Percentiles rank a stretch among this genome's conserved stretches.
Evolutionary conservation across 2,888 invertebrate genomes (phyloP).

Genomic region (Nomada ruficornis): DNA sequence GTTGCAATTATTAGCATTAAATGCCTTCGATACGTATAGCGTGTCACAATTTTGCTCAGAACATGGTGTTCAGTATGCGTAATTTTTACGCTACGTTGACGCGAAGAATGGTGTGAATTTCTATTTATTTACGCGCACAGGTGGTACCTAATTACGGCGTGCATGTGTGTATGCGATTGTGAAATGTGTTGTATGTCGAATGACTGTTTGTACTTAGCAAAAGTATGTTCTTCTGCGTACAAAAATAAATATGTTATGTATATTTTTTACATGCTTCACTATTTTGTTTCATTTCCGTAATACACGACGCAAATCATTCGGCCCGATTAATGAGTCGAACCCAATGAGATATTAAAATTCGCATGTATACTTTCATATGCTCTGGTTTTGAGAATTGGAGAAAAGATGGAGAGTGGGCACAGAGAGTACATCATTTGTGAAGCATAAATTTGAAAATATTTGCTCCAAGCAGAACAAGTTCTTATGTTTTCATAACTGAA

Average conservation of each 20-base stretch:
- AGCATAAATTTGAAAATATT: too few species aligned
- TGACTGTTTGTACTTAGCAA: conserved; percentile 16
- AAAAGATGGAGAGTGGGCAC: too few species aligned
- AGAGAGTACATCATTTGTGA: too few species aligned
- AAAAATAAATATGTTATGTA: conserved; percentile 9
- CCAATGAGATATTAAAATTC: too few species aligned
- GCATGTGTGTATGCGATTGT: conserved; percentile 3
- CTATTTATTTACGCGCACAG: conserved; percentile 48
- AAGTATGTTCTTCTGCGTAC: conserved; percentile 1
- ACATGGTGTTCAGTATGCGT: neutral
- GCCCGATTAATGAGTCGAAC: neutral
- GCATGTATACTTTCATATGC: too few species aligned
- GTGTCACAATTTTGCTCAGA: neutral
- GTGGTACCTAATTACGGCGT: neutral
- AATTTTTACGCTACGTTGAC: neutral
- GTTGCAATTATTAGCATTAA: conserved; percentile 7
- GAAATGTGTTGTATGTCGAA: conserved; percentile 4
- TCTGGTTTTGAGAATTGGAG: too few species aligned
- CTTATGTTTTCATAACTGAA: too few species aligned
- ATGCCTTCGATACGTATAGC: conserved; percentile 1
- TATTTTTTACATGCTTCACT: conserved; percentile 24
- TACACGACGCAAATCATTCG: conserved; percentile 9
- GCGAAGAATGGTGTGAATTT: conserved; percentile 9
- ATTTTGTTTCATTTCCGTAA: conserved; percentile 5
- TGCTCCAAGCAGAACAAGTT: too few species aligned